Percentiles rank a stretch among this genome's conserved stretches.
Evolutionary conservation across 2,888 invertebrate species (phyloP).

Genomic region (Rhagium mordax): DNA sequence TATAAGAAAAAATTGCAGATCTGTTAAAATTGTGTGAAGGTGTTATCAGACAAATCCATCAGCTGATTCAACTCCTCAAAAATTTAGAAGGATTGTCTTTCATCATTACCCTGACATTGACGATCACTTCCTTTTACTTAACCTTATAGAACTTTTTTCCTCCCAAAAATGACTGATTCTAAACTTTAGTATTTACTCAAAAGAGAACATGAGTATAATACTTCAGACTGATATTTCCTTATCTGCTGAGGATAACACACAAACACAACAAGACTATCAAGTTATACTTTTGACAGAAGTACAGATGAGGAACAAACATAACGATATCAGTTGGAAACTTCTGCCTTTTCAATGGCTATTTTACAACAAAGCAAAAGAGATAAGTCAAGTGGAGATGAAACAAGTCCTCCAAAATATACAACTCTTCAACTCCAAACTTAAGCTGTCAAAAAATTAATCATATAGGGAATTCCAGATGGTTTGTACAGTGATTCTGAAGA

Average conservation of each 20-base stretch:
- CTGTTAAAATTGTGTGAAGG: too few species aligned
- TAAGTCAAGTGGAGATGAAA: background rate
- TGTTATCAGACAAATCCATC: too few species aligned
- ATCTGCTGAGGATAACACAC: constrained; percentile 31
- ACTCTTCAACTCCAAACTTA: background rate
- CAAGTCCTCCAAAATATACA: background rate
- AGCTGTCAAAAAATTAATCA: constrained; percentile 14
- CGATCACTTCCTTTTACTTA: too few species aligned
- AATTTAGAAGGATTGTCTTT: too few species aligned
- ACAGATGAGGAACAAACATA: background rate
- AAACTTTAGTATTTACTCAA: constrained; percentile 89
- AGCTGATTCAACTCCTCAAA: too few species aligned
- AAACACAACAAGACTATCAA: constrained; percentile 43
- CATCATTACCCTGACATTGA: too few species aligned
- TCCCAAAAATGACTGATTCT: too few species aligned
- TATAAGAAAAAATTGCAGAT: too few species aligned
- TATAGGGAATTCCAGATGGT: constrained; percentile 45
- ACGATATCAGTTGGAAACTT: background rate
- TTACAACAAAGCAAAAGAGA: background rate
- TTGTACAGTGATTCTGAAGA: constrained; percentile 68
- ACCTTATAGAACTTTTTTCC: too few species aligned
- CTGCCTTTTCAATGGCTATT: background rate
- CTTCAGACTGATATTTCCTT: constrained; percentile 70
- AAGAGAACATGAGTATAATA: constrained; percentile 83
- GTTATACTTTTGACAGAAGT: constrained; percentile 23